phyloP scores from a whole-genome alignment of 2,113 vertebrate species.

The Urocynchramus pylzowi region DNA sequence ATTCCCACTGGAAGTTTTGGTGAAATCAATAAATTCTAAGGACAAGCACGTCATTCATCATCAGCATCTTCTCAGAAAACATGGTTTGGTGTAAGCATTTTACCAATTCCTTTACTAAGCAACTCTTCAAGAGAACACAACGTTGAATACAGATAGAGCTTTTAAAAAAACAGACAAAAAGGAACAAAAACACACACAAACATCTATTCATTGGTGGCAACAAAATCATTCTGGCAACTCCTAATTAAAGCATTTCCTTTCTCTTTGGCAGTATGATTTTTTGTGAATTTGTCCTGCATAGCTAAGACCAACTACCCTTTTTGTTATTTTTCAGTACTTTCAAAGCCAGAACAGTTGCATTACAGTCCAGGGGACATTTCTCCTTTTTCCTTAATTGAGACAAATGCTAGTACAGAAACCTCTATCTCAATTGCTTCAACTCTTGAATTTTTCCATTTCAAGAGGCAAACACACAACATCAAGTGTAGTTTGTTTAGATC shows the following conservation, averaged over 20 bases:
- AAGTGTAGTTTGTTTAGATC: background rate
- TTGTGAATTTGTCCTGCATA: background rate
- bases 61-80: background rate
- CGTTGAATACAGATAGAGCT: background rate
- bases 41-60: background rate
- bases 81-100: background rate
- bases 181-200: background rate
- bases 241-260: background rate
- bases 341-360: background rate
- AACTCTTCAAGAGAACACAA: background rate
- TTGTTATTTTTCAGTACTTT: background rate
- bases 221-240: background rate
- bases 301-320: background rate
- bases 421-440: background rate
- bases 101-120: background rate
- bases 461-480: background rate
- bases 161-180: background rate
- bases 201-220: background rate
- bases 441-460: background rate
- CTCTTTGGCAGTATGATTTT: background rate
- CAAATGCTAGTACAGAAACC: background rate
- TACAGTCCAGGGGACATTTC: background rate
- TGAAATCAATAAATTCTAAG: background rate
- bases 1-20: background rate
- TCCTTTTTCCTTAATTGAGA: background rate